Evolutionary conservation across 2,797 vertebrate genomes (phyloP).

Genomic region (Myiothlypis coronata): DNA sequence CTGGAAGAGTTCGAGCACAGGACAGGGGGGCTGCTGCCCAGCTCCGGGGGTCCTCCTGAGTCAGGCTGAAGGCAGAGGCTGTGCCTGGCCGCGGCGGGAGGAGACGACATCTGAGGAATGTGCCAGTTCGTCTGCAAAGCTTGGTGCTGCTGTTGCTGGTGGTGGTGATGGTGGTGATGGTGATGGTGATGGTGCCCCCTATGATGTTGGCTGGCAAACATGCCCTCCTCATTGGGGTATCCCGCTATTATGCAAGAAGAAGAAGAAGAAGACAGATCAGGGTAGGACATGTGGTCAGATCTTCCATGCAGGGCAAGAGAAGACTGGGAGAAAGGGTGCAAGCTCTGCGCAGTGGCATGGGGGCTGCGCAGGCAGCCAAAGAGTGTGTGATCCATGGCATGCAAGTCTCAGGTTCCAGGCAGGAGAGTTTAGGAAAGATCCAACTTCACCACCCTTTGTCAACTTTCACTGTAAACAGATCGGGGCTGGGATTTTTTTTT

Average conservation of each 20-base stretch:
- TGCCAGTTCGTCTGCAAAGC: constrained; percentile 92
- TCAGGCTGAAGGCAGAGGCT: constrained; percentile 89
- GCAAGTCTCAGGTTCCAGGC: constrained; percentile 76
- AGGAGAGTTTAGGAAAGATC: constrained; percentile 74
- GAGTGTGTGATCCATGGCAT: constrained; percentile 96
- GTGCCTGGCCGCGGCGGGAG: constrained; percentile 78
- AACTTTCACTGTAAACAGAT: constrained; percentile 72
- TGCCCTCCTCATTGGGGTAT: constrained; percentile 89
- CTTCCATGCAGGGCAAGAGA: constrained; percentile 91
- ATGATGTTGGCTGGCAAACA: constrained; percentile 89
- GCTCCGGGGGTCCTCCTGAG: constrained; percentile 81
- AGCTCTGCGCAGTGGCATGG: constrained; percentile 88
- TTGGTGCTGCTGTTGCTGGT: constrained; percentile 84
- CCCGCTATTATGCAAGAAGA: constrained; percentile 93
- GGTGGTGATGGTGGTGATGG: constrained; percentile 82
- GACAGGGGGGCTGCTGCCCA: constrained; percentile 85
- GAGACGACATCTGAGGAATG: constrained; percentile 90
- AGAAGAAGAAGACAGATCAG: constrained; percentile 89
- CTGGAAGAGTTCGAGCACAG: constrained; percentile 89
- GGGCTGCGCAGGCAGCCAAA: constrained; percentile 98
- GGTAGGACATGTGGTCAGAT: constrained; percentile 95
- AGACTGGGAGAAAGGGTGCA: constrained; percentile 95
- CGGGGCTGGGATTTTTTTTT: constrained; percentile 26
- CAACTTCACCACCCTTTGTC: constrained; percentile 73
- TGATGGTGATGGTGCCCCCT: constrained; percentile 79